A percentile compares a stretch with the other conserved stretches of the same genome.
Evolutionary conservation across 2,888 invertebrate genomes (phyloP).

Genomic region (Ferrisia virgata): DNA sequence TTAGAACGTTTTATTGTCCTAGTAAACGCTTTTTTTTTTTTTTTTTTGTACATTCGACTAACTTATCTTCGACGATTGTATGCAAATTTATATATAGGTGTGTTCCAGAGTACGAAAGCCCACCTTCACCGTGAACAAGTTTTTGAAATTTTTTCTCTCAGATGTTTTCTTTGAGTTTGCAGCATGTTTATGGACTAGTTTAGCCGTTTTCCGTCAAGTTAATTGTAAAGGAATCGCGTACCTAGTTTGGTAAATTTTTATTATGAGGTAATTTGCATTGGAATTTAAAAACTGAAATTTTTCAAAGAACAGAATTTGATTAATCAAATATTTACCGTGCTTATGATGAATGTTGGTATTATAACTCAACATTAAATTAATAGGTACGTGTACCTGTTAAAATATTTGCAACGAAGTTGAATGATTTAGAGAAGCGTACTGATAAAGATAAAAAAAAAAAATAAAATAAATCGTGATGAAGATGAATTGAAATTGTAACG

Average conservation of each 20-base stretch:
- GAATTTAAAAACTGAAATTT: background rate
- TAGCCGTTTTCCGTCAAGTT: background rate
- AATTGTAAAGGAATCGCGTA: background rate
- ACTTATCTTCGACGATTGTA: slow-evolving; percentile 36
- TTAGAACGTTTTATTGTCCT: slow-evolving; percentile 31
- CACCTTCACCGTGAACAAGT: slow-evolving; percentile 11
- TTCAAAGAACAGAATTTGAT: background rate
- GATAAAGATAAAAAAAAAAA: background rate
- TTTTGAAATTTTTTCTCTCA: slow-evolving; percentile 26
- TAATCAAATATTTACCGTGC: no score
- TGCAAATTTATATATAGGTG: slow-evolving; percentile 34
- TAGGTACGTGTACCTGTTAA: background rate
- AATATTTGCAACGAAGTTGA: background rate
- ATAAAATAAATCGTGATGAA: slow-evolving; percentile 17
- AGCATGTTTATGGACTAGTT: slow-evolving; percentile 20
- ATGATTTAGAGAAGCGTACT: background rate
- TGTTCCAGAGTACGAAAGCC: slow-evolving; percentile 25
- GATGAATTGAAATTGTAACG: background rate
- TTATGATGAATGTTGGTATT: no score
- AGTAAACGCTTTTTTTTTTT: background rate
- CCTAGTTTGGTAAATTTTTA: background rate
- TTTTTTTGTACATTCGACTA: background rate
- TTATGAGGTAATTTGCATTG: background rate
- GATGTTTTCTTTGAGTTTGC: background rate
- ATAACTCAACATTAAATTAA: background rate